Percentiles rank a stretch among this genome's conserved stretches.
Conservation (phyloP, 2,113 vertebrate genomes). For the Tupaia chinensis region DNA sequence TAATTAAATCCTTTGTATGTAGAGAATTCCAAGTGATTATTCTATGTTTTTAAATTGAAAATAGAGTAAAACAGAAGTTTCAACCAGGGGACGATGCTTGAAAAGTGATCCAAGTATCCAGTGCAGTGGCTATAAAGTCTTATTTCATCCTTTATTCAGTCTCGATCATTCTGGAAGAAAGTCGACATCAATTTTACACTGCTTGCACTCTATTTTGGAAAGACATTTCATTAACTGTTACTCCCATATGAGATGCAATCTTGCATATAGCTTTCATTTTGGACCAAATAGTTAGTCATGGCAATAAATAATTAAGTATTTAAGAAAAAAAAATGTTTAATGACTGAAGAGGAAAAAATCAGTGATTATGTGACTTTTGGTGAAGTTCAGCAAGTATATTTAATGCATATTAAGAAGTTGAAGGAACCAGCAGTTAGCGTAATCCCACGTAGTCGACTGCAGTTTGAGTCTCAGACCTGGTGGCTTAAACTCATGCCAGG, state of each 20-base stretch:
- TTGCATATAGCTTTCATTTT: constrained; percentile 76
- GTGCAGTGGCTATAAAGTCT: constrained; percentile 71
- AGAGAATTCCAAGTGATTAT: constrained; percentile 68
- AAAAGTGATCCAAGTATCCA: constrained; percentile 39
- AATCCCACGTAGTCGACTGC: no score
- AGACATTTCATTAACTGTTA: constrained; percentile 75
- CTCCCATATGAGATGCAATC: constrained; percentile 59
- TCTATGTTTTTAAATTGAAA: constrained; percentile 60
- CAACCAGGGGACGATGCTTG: constrained; percentile 61
- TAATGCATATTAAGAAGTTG: not conserved
- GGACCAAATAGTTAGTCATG: constrained; percentile 73
- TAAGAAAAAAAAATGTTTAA: constrained; percentile 63
- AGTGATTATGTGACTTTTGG: not conserved
- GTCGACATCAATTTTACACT: constrained; percentile 69
- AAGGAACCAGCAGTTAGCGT: not conserved
- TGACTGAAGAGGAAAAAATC: not conserved
- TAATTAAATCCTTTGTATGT: constrained; percentile 66
- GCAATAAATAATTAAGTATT: constrained; percentile 78
- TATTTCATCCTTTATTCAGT: constrained; percentile 57
- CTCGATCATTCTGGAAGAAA: constrained; percentile 65
- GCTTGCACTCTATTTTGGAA: constrained; percentile 78
- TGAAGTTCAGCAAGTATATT: not conserved
- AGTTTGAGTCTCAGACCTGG: no score
- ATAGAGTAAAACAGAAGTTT: constrained; percentile 66
- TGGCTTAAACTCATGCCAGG: no score